Evolutionary conservation across 1,140 invertebrate genomes (phyloP), one percentile per base, ranked within the genome.

Genomic region (Aphis craccivora): DNA sequence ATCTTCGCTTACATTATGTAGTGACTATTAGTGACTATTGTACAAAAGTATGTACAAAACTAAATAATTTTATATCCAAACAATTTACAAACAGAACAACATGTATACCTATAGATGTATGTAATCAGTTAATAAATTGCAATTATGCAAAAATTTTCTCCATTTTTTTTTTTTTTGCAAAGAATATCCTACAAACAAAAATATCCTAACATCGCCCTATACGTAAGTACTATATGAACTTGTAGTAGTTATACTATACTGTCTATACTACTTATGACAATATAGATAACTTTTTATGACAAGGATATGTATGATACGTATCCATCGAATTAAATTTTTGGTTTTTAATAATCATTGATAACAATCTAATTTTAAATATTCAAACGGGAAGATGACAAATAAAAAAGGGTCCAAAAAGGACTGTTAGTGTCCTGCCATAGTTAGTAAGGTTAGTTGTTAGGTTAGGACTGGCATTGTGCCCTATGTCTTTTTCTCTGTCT

Each of bases 401-500:
- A 89, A 53, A 92, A 92, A 84, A 92, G n/a, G 60, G 43, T 48
- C 1, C 2, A 48, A 45, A 76, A 91, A n/a, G 14, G 45, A 37
- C 81, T 48, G 35, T 90, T 60, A 90, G 25, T 43, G 9, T 60
- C 25, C 51, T 51, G 14, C 48, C 37, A 35, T 60, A 25, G 45
- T 22, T 37, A 23, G 48, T 53, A 89, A 89, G 87, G 60, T 91
- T 81, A 90, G 53, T 55, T 83, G 60, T 91, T 81, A 90, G 53
- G 89, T 83, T 91, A 48, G 60, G 91, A 92, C 91, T 92, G 91
- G 91, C 91, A 92, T 83, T 51, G 43, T 92, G 91, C 91, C 91
- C 76, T 92, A n/a, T 53, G n/a, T 91, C 90, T 91, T 91, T 48
- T 92, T 83, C 45, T 53, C 76, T 18, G 67, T 84, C 76, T 25